Evolutionary conservation across 2,888 invertebrate species (phyloP).

Genomic region (Cylloceria caligata): DNA sequence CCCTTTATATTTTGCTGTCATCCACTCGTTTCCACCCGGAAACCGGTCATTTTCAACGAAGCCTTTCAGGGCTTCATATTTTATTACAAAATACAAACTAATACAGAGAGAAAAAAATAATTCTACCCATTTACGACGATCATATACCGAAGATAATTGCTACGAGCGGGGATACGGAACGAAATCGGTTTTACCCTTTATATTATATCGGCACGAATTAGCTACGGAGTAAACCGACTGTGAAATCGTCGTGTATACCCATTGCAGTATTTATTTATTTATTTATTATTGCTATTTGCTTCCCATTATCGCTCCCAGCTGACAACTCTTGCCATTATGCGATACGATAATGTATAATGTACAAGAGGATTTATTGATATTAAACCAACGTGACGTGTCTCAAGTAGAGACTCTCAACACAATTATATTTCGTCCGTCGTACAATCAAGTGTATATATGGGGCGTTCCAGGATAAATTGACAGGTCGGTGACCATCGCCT

Average conservation of each 20-base stretch:
- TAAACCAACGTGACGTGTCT: constrained; percentile 4
- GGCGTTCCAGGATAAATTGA: no score
- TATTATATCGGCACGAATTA: constrained; percentile 24
- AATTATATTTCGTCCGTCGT: constrained; percentile 12
- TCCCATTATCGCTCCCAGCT: constrained; percentile 36
- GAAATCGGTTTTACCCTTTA: constrained; percentile 23
- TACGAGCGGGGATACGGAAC: constrained; percentile 18
- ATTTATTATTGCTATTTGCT: constrained; percentile 38
- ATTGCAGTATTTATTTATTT: neutral
- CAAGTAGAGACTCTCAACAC: no score
- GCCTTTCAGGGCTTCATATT: neutral
- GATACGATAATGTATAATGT: constrained; percentile 17
- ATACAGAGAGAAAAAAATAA: constrained; percentile 10
- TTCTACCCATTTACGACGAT: constrained; percentile 33
- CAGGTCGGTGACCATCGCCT: no score
- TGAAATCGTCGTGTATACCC: constrained; percentile 49
- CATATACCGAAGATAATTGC: constrained; percentile 48
- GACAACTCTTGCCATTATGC: constrained; percentile 36
- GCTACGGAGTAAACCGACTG: constrained; percentile 56
- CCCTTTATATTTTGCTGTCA: constrained; percentile 30
- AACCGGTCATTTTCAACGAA: constrained; percentile 11
- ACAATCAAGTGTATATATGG: constrained; percentile 4
- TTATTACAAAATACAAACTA: constrained; percentile 16
- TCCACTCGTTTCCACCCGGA: constrained; percentile 49
- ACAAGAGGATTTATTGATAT: neutral